Evolutionary conservation across 1,140 invertebrate genomes (phyloP), one percentile per base, ranked within the genome.

Genomic region (Idris sp.): DNA sequence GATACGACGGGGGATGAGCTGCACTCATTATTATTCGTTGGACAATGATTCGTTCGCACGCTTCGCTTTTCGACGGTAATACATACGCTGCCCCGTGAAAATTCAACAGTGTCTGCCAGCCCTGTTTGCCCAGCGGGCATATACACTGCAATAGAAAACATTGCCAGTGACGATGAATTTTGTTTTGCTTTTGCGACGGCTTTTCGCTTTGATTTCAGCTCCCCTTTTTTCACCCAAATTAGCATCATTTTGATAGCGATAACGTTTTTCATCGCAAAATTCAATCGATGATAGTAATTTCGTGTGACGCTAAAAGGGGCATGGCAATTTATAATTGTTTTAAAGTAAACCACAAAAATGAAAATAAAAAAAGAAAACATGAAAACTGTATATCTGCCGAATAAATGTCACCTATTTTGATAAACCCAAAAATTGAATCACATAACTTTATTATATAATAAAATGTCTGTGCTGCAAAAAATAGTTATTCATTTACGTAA

Each of bases 21-120:
- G 62, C 81, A 79, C 83, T 84, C 82, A 84, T 85, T 85, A 85
- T 86, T 84, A 85, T 85, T 86, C 83, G 85, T 82, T 75, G 82
- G 81, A 83, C 81, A 79, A 84, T 83, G 81, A 84, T 85, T 82
- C 62, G 68, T 59, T 71, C 80, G 78, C 74, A 74, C 76, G 79
- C 71, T 48, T 71, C 56, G 81, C 80, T 83, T 83, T 83, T 81
- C 79, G 77, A 77, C 77, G 77, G 67, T 61, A 71, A 77, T 72
- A 78, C 75, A n/a, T n/a, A n/a, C n/a, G n/a, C n/a, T n/a, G 65
- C 67, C 31, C 58, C 38, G 64, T 68, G 64, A 74, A 77, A 73
- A 74, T 77, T 74, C 59, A 67, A 56, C 74, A 33, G 43, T 15
- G 4, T 44, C 58, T 41, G 48, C 36, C 2, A 2, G 6, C 19